Evolutionary conservation across 2,888 invertebrate genomes (phyloP).

Genomic region (Drosophila mimica): DNA sequence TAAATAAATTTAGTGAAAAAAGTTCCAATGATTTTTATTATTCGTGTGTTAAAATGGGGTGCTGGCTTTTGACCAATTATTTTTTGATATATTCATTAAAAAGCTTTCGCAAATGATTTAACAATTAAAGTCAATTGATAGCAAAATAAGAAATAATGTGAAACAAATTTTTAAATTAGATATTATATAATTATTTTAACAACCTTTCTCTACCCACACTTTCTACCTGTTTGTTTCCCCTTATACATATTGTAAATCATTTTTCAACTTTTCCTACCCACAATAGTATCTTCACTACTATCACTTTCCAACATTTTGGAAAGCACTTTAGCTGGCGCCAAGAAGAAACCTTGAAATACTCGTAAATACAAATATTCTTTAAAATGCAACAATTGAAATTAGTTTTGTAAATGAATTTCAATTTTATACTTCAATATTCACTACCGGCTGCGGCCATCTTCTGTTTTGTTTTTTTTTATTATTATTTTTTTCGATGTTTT

Average conservation of each 20-base stretch:
- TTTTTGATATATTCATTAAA: not conserved
- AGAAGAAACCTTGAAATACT: conserved; percentile 60
- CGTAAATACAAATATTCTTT: conserved; percentile 40
- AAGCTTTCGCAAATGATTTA: not conserved
- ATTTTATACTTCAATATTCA: conserved; percentile 68
- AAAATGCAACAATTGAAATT: conserved; percentile 78
- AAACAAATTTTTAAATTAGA: not conserved
- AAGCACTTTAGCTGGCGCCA: conserved; percentile 68
- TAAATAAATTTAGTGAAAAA: not conserved
- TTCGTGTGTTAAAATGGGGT: not conserved
- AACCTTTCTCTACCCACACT: not conserved
- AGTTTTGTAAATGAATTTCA: conserved; percentile 78
- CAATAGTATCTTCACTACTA: conserved; percentile 42
- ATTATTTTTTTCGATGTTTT: conserved; percentile 20
- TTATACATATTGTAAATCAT: not conserved
- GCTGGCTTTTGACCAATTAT: not conserved
- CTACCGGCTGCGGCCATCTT: conserved; percentile 64
- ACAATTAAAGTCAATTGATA: not conserved
- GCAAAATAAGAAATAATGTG: not conserved
- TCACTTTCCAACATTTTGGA: conserved; percentile 65
- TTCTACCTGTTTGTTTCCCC: not conserved
- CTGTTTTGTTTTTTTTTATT: not conserved
- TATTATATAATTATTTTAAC: not conserved
- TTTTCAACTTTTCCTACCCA: conserved; percentile 14
- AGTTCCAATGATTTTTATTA: not conserved